Evolutionary conservation across 2,113 vertebrate genomes (phyloP).

Genomic region (Phyllostomus discolor): DNA sequence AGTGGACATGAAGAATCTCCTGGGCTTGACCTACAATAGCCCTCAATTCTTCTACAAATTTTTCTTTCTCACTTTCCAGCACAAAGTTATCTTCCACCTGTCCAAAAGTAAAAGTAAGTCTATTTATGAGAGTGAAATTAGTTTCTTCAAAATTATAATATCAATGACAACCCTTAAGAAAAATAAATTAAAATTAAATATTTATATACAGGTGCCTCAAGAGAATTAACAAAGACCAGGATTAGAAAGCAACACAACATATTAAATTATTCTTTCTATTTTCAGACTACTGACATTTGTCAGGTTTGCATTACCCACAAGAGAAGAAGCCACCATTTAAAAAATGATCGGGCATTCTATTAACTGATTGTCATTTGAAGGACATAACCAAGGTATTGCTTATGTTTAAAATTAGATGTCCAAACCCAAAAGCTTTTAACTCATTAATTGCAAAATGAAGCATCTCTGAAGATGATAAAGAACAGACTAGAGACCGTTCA

Average conservation of each 20-base stretch:
- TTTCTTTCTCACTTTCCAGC: slow-evolving; percentile 88
- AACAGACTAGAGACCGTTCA: neutral
- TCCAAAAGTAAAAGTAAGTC: slow-evolving; percentile 31
- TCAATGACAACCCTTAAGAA: neutral
- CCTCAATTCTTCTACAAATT: slow-evolving; percentile 89
- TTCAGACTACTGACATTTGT: neutral
- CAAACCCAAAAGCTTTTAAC: slow-evolving; percentile 13
- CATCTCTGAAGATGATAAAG: neutral
- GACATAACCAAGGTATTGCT: neutral
- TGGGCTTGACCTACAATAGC: slow-evolving; percentile 87
- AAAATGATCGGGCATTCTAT: neutral
- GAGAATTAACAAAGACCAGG: neutral
- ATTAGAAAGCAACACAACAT: neutral
- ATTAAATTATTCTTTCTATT: slow-evolving; percentile 27
- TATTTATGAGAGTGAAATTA: slow-evolving; percentile 27
- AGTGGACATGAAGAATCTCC: slow-evolving; percentile 82
- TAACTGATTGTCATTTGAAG: slow-evolving; percentile 18
- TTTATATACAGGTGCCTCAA: slow-evolving; percentile 6
- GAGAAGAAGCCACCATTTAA: neutral
- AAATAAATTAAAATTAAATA: neutral
- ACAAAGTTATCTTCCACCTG: slow-evolving; percentile 95
- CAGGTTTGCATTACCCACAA: neutral
- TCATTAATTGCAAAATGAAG: slow-evolving; percentile 17
- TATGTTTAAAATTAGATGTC: slow-evolving; percentile 14
- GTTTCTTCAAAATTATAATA: slow-evolving; percentile 51